Conservation (phyloP, 2,888 invertebrate genomes). For the Hydriomena furcata region DNA sequence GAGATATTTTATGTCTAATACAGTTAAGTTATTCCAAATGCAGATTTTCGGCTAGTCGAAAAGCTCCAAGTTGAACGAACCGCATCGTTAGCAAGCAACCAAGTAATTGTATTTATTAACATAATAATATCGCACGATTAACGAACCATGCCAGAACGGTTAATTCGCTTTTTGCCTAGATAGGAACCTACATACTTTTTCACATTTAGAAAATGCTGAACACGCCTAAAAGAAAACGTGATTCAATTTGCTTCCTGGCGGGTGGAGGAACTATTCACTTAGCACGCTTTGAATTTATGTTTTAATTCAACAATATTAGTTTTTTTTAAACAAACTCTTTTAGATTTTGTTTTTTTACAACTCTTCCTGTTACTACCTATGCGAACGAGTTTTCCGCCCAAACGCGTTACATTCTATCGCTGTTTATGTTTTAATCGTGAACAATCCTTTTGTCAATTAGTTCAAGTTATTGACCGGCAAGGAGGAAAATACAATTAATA, state of each 20-base stretch:
- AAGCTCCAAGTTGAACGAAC: slow-evolving; percentile 62
- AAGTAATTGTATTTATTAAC: slow-evolving; percentile 77
- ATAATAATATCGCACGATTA: slow-evolving; percentile 67
- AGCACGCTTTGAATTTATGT: too few species aligned
- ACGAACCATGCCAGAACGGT: slow-evolving; percentile 67
- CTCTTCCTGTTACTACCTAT: too few species aligned
- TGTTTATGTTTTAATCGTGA: background rate
- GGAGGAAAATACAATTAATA: slow-evolving; percentile 17
- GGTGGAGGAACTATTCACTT: slow-evolving; percentile 9
- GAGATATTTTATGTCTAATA: slow-evolving; percentile 21
- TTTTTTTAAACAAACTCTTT: too few species aligned
- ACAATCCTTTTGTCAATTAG: background rate
- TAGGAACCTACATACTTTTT: slow-evolving; percentile 30
- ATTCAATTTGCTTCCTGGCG: slow-evolving; percentile 26
- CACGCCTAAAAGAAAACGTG: slow-evolving; percentile 26
- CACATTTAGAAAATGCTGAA: slow-evolving; percentile 37
- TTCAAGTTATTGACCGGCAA: slow-evolving; percentile 7
- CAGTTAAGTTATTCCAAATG: slow-evolving; percentile 34
- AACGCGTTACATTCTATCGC: background rate
- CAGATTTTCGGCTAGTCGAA: slow-evolving; percentile 32
- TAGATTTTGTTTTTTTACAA: too few species aligned
- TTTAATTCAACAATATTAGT: too few species aligned
- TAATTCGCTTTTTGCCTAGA: slow-evolving; percentile 45
- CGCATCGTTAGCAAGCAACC: slow-evolving; percentile 51
- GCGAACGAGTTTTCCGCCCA: background rate